A percentile compares a stretch with the other conserved stretches of the same genome.
Evolutionary conservation across 2,888 invertebrate genomes (phyloP).

Genomic region (Drosophila phalerata): DNA sequence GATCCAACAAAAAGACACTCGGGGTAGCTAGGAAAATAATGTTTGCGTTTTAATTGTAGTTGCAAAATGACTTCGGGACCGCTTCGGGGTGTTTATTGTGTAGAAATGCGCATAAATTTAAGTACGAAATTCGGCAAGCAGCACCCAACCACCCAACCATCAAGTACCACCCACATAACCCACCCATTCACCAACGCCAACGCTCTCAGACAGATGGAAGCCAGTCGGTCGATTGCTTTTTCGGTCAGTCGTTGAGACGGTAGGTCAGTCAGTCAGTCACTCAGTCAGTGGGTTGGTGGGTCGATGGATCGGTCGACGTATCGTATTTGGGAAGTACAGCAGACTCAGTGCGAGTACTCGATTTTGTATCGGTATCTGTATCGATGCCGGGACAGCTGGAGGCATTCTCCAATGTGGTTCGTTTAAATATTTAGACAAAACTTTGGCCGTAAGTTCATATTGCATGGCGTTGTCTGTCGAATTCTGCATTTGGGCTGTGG

Average conservation of each 20-base stretch:
- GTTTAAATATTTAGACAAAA: conserved; percentile 73
- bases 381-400: conserved; percentile 32
- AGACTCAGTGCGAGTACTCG: conserved; percentile 41
- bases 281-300: conserved; percentile 17
- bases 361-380: conserved; percentile 15
- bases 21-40: conserved; percentile 36
- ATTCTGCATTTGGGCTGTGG: conserved; percentile 34
- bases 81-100: conserved; percentile 61
- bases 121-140: conserved; percentile 34
- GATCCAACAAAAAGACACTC: not conserved
- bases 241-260: conserved; percentile 2
- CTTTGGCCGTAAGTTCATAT: conserved; percentile 44
- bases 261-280: conserved; percentile 16
- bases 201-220: conserved; percentile 39
- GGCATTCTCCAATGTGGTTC: conserved; percentile 36
- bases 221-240: conserved; percentile 27
- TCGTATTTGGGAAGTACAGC: conserved; percentile 39
- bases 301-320: conserved; percentile 6
- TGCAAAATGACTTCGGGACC: conserved; percentile 61
- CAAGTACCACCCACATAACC: conserved; percentile 28
- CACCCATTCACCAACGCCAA: conserved; percentile 34
- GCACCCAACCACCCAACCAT: conserved; percentile 26
- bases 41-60: conserved; percentile 72
- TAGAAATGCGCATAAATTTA: conserved; percentile 71
- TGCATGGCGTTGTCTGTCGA: conserved; percentile 58